Base-by-base conservation (phyloP, 2,113 vertebrate genomes). In the Centrocercus urophasianus region DNA sequence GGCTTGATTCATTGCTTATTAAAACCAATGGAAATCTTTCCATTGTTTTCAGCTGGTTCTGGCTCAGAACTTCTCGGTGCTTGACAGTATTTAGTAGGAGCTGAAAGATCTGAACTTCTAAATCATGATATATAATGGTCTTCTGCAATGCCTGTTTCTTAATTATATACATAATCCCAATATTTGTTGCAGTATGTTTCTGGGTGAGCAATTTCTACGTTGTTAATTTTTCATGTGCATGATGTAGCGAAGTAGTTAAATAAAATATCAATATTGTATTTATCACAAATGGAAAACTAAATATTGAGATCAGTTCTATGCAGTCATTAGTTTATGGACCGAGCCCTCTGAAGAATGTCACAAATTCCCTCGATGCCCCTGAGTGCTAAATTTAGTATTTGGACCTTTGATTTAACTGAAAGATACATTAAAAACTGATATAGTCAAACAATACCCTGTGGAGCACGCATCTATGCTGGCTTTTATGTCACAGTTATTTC, bases 401-500 rank as follows among this genome's bases (percentile, higher is more conserved):
- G 97, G 96, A 94, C 97, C 96, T 97, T 97, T 97, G 97, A 97
- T 97, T 97, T 97, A 97, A 95, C 24, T 71, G 97, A 96, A 97
- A 97, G 96, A 98, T 95, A 95, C 95, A 94, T 84, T 97, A 97
- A 96, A 97, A 97, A 92, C 97, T 96, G 96, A 94, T 95, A 96
- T 72, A 96, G 95, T 89, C 97, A 97, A 96, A 97, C 96, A 97
- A 96, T 92, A 97, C 97, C 97, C 97, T 86, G n/a, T 86, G 96
- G 97, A 95, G 89, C 60, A 88, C 78, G 75, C 97, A 91, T 97
- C 97, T 93, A 72, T 92, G 97, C 89, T 34, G 59, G 90, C 95
- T 97, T 97, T 97, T 97, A 97, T 94, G 71, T 97, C 97, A 97
- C 91, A 56, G 93, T 86, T 96, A 94, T 88, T 95, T 94, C 94